Evolutionary conservation across 2,113 vertebrate species (phyloP).

Genomic region (Epinephelus fuscoguttatus): DNA sequence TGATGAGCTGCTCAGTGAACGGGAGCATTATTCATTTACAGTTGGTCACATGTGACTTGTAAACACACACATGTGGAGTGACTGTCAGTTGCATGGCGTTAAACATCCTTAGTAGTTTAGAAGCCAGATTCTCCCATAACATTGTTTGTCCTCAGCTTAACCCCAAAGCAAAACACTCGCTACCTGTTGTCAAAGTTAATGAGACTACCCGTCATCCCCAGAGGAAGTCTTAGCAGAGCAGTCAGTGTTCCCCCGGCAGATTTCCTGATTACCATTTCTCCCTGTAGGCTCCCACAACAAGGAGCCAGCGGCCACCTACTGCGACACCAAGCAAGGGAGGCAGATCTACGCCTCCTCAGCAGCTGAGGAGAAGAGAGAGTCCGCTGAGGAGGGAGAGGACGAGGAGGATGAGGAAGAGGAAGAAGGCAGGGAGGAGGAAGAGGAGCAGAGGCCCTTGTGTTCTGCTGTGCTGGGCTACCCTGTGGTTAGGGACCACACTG

Average conservation of each 20-base stretch:
- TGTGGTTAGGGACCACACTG: constrained; percentile 84
- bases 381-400: constrained; percentile 59
- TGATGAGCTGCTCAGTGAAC: neutral
- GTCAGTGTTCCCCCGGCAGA: constrained; percentile 36
- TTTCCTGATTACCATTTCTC: constrained; percentile 44
- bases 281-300: constrained; percentile 67
- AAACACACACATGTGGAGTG: neutral
- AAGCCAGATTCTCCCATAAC: constrained; percentile 9
- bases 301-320: constrained; percentile 53
- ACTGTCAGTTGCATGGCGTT: neutral
- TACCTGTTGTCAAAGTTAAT: constrained; percentile 62
- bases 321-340: constrained; percentile 41
- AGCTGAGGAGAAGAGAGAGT: constrained; percentile 50
- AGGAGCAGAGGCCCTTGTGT: constrained; percentile 91
- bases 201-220: constrained; percentile 35
- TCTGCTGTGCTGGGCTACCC: constrained; percentile 87
- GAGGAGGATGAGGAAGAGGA: constrained; percentile 85
- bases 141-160: constrained; percentile 57
- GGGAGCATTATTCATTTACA: neutral
- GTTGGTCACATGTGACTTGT: neutral
- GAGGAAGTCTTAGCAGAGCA: constrained; percentile 18
- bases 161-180: constrained; percentile 36
- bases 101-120: neutral
- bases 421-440: constrained; percentile 87
- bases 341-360: constrained; percentile 40